Evolutionary conservation across 30 jellyfish, hydroid and myxozoan genomes (phyloP).

Genomic region (Phacellophora camtschatica): DNA sequence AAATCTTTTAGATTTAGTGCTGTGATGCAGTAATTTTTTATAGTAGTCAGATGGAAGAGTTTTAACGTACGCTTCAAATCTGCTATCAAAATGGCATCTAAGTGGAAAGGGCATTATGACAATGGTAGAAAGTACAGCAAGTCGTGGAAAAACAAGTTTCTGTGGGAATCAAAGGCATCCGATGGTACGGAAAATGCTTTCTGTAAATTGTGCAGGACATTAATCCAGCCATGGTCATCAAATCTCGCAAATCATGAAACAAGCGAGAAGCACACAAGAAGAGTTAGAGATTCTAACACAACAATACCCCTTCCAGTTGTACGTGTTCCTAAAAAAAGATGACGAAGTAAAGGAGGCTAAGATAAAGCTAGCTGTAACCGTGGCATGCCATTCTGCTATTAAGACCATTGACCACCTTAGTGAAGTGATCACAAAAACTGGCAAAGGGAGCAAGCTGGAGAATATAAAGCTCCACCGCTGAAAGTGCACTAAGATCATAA

Average conservation of each 20-base stretch:
- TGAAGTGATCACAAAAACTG: constrained; percentile 37
- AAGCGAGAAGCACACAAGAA: constrained; percentile 51
- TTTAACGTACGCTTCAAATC: too few relatives aligned
- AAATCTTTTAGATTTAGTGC: too few relatives aligned
- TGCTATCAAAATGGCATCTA: constrained; percentile 61
- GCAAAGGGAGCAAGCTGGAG: constrained; percentile 55
- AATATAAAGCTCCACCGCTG: constrained; percentile 52
- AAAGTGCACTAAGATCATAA: constrained; percentile 32
- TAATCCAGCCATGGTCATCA: constrained; percentile 65
- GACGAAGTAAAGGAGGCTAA: constrained; percentile 47
- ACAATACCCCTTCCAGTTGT: constrained; percentile 21
- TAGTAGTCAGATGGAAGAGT: too few relatives aligned
- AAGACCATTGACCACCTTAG: constrained; percentile 65
- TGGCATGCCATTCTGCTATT: constrained; percentile 63
- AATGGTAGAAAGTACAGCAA: constrained; percentile 30
- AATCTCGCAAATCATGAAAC: constrained; percentile 59
- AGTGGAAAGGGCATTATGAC: constrained; percentile 67
- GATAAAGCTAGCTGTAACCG: constrained; percentile 37
- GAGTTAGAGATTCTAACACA: constrained; percentile 17
- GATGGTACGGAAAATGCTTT: constrained; percentile 70
- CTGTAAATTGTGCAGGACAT: constrained; percentile 57
- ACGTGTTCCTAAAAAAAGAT: constrained; percentile 7
- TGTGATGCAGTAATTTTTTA: too few relatives aligned
- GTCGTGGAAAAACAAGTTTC: constrained; percentile 54
- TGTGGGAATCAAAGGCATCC: constrained; percentile 48